A percentile compares a stretch with the other conserved stretches of the same genome.
These are phyloP conservation scores for Ichneumoninae sp. DNA, from an alignment of 2,888 invertebrate genomes.

Conservation along the genomic window DNA sequence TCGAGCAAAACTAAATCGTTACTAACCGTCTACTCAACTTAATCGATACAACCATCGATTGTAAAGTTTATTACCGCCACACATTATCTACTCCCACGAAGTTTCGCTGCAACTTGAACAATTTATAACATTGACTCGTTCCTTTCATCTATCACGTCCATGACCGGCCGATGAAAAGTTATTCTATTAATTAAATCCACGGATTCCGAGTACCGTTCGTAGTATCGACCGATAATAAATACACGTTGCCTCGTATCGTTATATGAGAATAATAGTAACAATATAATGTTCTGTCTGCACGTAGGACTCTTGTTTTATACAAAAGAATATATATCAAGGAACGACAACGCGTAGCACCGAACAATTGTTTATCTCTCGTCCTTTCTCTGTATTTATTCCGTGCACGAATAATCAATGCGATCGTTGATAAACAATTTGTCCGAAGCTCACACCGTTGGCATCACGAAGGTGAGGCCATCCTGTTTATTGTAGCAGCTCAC, in stretches of 20 bases:
- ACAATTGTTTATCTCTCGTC: conserved; percentile 45
- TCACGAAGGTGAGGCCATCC: conserved; percentile 45
- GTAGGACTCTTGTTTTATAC: conserved; percentile 9
- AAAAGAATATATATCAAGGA: not conserved
- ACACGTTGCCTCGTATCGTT: conserved; percentile 18
- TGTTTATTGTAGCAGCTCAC: conserved; percentile 32
- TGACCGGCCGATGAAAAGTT: not conserved
- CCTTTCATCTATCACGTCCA: not conserved
- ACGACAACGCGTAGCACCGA: conserved; percentile 23
- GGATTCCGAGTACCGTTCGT: not conserved
- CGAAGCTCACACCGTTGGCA: conserved; percentile 1
- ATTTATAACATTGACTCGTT: conserved; percentile 10
- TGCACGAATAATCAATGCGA: conserved; percentile 28
- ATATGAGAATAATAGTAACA: conserved; percentile 19
- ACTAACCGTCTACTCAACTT: not conserved
- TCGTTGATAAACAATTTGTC: conserved; percentile 7
- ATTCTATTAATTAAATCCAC: not conserved
- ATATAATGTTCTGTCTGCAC: conserved; percentile 23
- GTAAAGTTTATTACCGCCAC: not conserved
- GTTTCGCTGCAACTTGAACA: not conserved
- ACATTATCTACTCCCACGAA: not conserved
- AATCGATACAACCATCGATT: conserved; percentile 17
- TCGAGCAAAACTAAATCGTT: conserved; percentile 40
- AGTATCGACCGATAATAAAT: conserved; percentile 23
- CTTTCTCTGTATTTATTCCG: conserved; percentile 7